Evolutionary conservation across 2,797 vertebrate species (phyloP), one percentile per base, ranked within the genome.

Genomic region (Sphaeramia orbicularis): DNA sequence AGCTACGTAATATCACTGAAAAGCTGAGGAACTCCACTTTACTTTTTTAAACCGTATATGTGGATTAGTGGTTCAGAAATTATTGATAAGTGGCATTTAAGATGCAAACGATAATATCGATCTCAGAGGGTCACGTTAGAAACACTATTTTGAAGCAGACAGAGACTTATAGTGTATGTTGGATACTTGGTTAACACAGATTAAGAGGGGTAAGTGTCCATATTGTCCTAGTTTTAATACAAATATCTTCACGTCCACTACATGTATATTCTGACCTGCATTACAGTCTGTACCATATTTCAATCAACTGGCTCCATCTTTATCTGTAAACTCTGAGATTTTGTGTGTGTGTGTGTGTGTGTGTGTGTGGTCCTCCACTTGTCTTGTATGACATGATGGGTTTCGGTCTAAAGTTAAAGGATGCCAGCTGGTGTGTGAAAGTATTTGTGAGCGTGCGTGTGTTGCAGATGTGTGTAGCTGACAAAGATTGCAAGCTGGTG

Each of bases 381-480:
- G 52, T 6, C 14, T 44, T 52, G 45, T 53, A 59, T 41, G 19
- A 59, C 59, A 44, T 50, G 15, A 11, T 18, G 16, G 21, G 21
- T 24, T 59, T 13, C 10, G 14, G 35, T 12, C 4, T 50, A 38
- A 24, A 43, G 18, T 38, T 19, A 57, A 13, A 56, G 42, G 32
- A 41, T 30, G 18, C 65, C 10, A 10, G 40, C 21, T 10, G 35
- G n/a, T 42, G n/a, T 44, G 14, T 42, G 18, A 32, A 2, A 15
- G 1, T 19, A 6, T 8, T 19, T 2, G 2, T 14, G 5, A 3
- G 14, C 15, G 7, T 52, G 38, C 19, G 10, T 45, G 16, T 35
- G 14, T 49, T 54, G 45, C 49, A 74, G 12, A 57, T 57, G 45
- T 48, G 13, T 64, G 32, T 11, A 2, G 4, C 14, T 66, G 16